Evolutionary conservation across 2,888 invertebrate species (phyloP), one percentile per base, ranked within the genome.

Genomic region (Eugnorisma glareosa): DNA sequence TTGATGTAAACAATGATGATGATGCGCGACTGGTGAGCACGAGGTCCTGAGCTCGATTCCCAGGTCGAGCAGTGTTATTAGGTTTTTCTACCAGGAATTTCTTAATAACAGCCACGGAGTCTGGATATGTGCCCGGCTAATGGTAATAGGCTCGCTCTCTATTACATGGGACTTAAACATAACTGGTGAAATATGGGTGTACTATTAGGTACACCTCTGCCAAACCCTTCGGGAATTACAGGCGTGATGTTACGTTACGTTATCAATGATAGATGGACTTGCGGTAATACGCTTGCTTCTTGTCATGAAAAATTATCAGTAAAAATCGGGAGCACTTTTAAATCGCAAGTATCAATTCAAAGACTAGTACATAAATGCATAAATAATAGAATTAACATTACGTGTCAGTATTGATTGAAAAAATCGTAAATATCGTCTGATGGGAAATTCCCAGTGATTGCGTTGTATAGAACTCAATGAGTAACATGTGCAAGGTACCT

Each of bases 391-490:
- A 48, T 66, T 0, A 43, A 63, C 21, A 45, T 64, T 54, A 64
- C 35, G n/a, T 43, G 43, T 21, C 43, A 1, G 37, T 72, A 64
- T 64, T 71, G 57, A 77, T 64, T 1, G 37, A 51, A 13, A 45
- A 70, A 57, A 45, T 59, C 1, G n/a, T 31, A 57, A 37, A 37
- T 31, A 35, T 1, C 5, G 21, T 40, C 31, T 43, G 11, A 21
- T 71, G 81, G 77, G 83, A 35, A 67, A 24, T 68, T 73, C 73
- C 84, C 64, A 84, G 7, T 79, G 64, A 84, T 24, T 69, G 37
- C 15, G 3, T 11, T 6, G 51, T 43, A 1, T 35, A 21, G n/a
- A n/a, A 61, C 45, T n/a, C 15, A 31, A 66, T 72, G 71, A 83
- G 43, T 68, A 84, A 66, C 21, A 10, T 31, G 4, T 21, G 21